Evolutionary conservation across 2,113 vertebrate species (phyloP), one percentile per base, ranked within the genome.

Genomic region (Gasterosteus nipponicus): DNA sequence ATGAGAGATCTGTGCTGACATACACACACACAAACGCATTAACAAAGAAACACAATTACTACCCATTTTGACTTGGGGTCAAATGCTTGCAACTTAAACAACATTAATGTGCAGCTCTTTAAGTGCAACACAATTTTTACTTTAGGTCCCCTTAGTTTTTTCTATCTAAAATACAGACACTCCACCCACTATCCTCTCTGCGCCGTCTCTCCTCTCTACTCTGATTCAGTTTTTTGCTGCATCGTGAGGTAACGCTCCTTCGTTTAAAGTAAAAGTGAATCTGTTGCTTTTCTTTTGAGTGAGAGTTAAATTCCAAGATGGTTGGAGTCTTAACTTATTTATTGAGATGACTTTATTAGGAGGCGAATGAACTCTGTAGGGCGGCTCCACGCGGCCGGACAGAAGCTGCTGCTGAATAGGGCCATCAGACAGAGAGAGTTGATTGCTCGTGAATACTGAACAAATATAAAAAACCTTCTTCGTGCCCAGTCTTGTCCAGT

Each of bases 261-360:
- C 53, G 56, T 38, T 51, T 18, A 33, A 38, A 31, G 18, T 61
- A 18, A 80, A 72, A 86, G 54, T 26, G 35, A 71, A 69, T 67
- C 18, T 61, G 0, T 42, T 41, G n/a, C 3, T 44, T 65, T 68
- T 16, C 42, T 58, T 54, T 54, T 63, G 44, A 63, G 10, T n/a
- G 11, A 31, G 15, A 58, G 12, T 78, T 72, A 35, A 77, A 73
- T 83, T 58, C 63, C 29, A 54, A 61, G 10, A 66, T 61, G 54
- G 11, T 81, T 56, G 42, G 38, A 84, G 59, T 69, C 57, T 26
- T 33, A 47, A 39, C 8, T 0, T 73, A 56, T 86, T 75, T 66
- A 73, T 77, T 9, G 2, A 69, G 39, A 82, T 71, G 26, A 67
- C 66, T 80, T 83, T 66, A 88, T 87, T 84, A 75, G 71, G 18